Evolutionary conservation across 2,113 vertebrate species (phyloP).

Genomic region (Corythoichthys intestinalis): DNA sequence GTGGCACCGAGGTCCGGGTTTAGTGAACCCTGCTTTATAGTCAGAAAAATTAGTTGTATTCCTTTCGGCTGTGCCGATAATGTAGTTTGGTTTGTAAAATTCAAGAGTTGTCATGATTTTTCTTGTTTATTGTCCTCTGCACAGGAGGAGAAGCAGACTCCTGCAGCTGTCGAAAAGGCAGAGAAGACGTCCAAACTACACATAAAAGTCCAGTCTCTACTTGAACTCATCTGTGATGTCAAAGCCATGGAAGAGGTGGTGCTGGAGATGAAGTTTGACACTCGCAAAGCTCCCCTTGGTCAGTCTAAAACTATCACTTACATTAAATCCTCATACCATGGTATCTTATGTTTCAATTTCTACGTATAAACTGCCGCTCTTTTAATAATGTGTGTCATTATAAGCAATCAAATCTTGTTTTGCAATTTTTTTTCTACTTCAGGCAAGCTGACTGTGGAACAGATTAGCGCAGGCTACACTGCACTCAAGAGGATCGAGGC

Average conservation of each 20-base stretch:
- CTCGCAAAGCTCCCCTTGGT: slow-evolving; percentile 85
- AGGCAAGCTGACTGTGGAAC: slow-evolving; percentile 85
- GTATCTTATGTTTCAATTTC: background rate
- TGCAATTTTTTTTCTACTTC: background rate
- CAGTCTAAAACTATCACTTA: slow-evolving; percentile 7
- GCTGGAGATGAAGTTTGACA: slow-evolving; percentile 92
- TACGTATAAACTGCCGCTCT: background rate
- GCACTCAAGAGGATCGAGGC: slow-evolving; percentile 82
- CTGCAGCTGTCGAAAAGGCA: slow-evolving; percentile 19
- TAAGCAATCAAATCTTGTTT: background rate
- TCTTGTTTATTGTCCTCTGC: background rate
- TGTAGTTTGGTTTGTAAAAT: background rate
- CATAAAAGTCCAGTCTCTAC: slow-evolving; percentile 75
- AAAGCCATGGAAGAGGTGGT: slow-evolving; percentile 89
- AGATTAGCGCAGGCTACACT: slow-evolving; percentile 82
- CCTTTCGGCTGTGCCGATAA: too few species aligned
- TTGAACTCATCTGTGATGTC: slow-evolving; percentile 83
- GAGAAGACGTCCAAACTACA: slow-evolving; percentile 71
- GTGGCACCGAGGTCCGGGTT: too few species aligned
- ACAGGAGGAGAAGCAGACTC: slow-evolving; percentile 47
- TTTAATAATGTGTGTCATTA: background rate
- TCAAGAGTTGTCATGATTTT: background rate
- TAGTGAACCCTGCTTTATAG: too few species aligned
- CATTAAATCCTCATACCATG: background rate
- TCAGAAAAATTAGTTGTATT: too few species aligned